Percentiles rank a stretch among this genome's conserved stretches.
These are phyloP conservation scores for Cyanoliseus patagonus DNA, from an alignment of 2,113 vertebrate species.

Conservation along the genomic window DNA sequence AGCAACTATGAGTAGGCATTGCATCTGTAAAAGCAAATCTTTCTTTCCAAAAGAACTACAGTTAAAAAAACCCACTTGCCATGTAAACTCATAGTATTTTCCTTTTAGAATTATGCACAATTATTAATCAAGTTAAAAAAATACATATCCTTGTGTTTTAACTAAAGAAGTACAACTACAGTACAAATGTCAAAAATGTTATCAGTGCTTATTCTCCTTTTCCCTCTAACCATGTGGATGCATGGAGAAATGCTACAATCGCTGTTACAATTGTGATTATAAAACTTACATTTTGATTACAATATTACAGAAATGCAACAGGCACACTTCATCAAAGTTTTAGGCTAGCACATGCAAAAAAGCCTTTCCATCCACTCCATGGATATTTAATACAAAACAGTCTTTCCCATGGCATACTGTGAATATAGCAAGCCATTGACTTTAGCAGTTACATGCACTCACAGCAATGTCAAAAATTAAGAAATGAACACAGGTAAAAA, in stretches of 20 bases:
- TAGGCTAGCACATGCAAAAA: not conserved
- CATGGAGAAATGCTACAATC: not conserved
- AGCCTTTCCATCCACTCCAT: not conserved
- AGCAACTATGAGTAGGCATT: not conserved
- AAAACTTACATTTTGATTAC: not conserved
- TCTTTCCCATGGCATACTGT: not conserved
- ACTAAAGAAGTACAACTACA: not conserved
- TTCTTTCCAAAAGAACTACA: not conserved
- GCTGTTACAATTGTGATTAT: not conserved
- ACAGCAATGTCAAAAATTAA: not conserved
- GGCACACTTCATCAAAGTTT: not conserved
- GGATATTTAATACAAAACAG: not conserved
- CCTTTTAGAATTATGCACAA: not conserved
- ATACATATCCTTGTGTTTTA: not conserved
- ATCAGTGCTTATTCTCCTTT: not conserved
- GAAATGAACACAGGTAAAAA: not conserved
- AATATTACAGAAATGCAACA: not conserved
- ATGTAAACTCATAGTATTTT: not conserved
- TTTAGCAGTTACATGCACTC: not conserved
- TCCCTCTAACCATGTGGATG: not conserved
- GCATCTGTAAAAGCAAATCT: not conserved
- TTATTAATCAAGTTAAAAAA: not conserved
- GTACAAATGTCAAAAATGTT: not conserved
- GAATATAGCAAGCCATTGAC: not conserved
- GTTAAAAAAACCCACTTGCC: not conserved